phyloP scores from a whole-genome alignment of 2,888 invertebrate genomes.

The Amiota minor region DNA sequence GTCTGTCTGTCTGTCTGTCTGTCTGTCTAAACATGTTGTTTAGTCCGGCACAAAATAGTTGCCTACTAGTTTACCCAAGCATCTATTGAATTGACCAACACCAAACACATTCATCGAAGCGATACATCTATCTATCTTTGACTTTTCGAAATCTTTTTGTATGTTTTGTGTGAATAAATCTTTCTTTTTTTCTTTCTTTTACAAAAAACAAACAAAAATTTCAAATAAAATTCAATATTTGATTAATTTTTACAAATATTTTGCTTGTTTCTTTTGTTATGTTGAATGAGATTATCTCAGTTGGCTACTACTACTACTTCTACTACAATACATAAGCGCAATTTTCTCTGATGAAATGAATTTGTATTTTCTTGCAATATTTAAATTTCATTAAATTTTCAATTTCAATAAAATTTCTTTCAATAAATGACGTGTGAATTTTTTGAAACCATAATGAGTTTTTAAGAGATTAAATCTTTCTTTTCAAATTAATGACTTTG shows the following conservation, averaged over 20 bases:
- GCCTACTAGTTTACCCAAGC: background rate
- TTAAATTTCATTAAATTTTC: too few relatives aligned
- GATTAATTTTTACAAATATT: background rate
- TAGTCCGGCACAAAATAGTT: too few relatives aligned
- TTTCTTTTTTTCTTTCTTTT: background rate
- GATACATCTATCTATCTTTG: background rate
- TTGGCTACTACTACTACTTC: too few relatives aligned
- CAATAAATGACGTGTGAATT: too few relatives aligned
- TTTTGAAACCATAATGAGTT: too few relatives aligned
- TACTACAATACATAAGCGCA: too few relatives aligned
- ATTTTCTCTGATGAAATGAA: too few relatives aligned
- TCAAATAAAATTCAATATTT: conserved; percentile 33
- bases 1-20: background rate
- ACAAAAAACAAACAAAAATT: background rate
- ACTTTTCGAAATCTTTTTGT: conserved; percentile 8
- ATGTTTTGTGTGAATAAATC: background rate
- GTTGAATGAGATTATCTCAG: background rate
- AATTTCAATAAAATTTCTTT: too few relatives aligned
- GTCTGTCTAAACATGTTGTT: background rate
- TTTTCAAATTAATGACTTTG: too few relatives aligned
- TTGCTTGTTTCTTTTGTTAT: background rate
- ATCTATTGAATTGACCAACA: background rate
- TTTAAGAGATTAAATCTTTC: too few relatives aligned
- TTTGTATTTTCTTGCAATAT: too few relatives aligned
- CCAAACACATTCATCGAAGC: background rate